phyloP scores from a whole-genome alignment of 1,140 invertebrate genomes.

The Octopus sinensis region DNA sequence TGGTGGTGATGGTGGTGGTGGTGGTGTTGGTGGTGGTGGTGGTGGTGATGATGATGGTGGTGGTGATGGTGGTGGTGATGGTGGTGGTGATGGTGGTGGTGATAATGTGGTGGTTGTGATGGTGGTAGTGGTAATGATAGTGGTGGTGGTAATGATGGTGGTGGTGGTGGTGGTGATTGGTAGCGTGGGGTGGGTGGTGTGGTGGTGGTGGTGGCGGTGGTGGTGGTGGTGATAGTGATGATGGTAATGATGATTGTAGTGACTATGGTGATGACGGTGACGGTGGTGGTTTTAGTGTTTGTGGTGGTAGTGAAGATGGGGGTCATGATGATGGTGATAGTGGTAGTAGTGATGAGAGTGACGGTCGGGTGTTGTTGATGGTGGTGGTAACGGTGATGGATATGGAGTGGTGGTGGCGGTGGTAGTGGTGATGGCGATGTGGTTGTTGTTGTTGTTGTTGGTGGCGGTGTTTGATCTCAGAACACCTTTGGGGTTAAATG shows the following conservation, averaged over 20 bases:
- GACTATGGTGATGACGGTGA: conserved; percentile 11
- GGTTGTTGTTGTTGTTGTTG: too few relatives aligned
- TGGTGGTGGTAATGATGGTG: background rate
- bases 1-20: background rate
- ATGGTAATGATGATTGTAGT: conserved; percentile 18
- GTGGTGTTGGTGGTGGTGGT: background rate
- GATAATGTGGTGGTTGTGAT: background rate
- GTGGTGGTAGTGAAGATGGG: too few relatives aligned
- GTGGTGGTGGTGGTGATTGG: background rate
- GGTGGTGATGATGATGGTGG: background rate
- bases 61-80: background rate
- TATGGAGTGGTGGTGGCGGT: too few relatives aligned
- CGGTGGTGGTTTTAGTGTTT: too few relatives aligned
- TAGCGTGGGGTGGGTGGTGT: too few relatives aligned
- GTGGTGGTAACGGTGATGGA: too few relatives aligned
- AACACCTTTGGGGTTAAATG: too few relatives aligned
- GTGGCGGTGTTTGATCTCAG: too few relatives aligned
- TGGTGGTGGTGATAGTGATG: conserved; percentile 20
- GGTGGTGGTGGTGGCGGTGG: conserved; percentile 19
- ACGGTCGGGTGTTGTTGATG: too few relatives aligned
- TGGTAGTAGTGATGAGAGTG: too few relatives aligned
- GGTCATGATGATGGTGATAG: too few relatives aligned
- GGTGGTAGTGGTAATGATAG: background rate
- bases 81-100: background rate
- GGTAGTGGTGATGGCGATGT: too few relatives aligned